Percentiles rank a stretch among this genome's conserved stretches.
Evolutionary conservation across 2,113 vertebrate species (phyloP).

Genomic region (Aplodontia rufa): DNA sequence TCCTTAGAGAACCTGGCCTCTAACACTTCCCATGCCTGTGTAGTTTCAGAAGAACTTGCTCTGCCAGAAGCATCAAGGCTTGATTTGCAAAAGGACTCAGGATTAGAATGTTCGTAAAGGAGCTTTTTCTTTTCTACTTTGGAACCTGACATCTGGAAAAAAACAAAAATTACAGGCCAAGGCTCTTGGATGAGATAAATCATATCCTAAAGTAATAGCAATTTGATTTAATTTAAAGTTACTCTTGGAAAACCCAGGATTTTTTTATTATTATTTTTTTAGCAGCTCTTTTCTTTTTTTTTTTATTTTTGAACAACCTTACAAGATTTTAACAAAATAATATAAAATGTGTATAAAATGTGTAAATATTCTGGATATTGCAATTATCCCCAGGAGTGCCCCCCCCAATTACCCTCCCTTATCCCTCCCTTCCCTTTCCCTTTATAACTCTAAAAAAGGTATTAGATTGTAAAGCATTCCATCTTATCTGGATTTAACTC

Average conservation of each 20-base stretch:
- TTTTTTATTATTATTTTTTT: not conserved
- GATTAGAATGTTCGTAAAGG: not conserved
- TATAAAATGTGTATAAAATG: too few relatives aligned
- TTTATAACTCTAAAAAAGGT: too few relatives aligned
- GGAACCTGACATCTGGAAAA: not conserved
- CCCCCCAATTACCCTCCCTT: too few relatives aligned
- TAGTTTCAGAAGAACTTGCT: not conserved
- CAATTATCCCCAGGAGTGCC: too few relatives aligned
- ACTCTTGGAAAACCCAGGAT: not conserved
- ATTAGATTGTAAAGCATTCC: too few relatives aligned
- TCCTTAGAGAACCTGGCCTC: not conserved
- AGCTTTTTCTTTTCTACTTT: not conserved
- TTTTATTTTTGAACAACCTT: not conserved
- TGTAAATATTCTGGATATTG: too few relatives aligned
- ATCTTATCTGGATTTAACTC: too few relatives aligned
- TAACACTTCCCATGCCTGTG: fast-evolving
- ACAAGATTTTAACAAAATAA: too few relatives aligned
- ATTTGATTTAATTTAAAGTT: conserved; percentile 38
- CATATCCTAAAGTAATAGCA: conserved; percentile 23
- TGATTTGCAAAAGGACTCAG: not conserved
- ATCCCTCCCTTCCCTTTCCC: too few relatives aligned
- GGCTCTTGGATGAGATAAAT: conserved; percentile 30
- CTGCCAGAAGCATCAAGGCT: not conserved
- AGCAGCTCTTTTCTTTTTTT: not conserved
- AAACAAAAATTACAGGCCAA: not conserved